Evolutionary conservation across 2,888 invertebrate genomes (phyloP).

Genomic region (Sinopyrophorus schimmeli): DNA sequence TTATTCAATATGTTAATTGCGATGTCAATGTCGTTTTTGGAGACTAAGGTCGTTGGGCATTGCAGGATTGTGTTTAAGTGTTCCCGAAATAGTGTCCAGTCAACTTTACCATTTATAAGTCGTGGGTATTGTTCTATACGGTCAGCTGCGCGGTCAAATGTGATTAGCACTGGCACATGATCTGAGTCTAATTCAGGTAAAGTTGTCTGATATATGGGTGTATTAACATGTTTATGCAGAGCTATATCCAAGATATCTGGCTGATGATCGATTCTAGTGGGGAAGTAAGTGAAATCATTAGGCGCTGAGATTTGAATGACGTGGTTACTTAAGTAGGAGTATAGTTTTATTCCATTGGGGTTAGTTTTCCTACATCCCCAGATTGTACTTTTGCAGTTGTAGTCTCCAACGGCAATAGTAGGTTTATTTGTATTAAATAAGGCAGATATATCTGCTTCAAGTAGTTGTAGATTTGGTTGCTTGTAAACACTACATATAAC

Average conservation of each 20-base stretch:
- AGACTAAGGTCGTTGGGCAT: not conserved
- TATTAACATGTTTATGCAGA: not conserved
- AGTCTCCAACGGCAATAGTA: slow-evolving; percentile 2
- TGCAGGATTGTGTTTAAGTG: not conserved
- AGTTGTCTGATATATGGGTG: slow-evolving; percentile 3
- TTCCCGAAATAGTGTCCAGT: not conserved
- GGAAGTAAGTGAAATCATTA: not conserved
- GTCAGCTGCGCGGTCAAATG: not conserved
- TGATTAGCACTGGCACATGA: slow-evolving; percentile 1
- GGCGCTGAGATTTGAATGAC: not conserved
- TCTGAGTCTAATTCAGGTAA: slow-evolving; percentile 5
- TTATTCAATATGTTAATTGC: not conserved
- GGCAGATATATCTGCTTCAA: slow-evolving; percentile 3
- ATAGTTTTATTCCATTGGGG: slow-evolving; percentile 2
- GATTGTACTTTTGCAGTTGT: slow-evolving; percentile 5
- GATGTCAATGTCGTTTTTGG: not conserved
- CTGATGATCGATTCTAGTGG: not conserved
- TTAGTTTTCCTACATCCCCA: slow-evolving; percentile 1
- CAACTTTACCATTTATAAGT: slow-evolving; percentile 1
- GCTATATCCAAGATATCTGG: slow-evolving; percentile 1
- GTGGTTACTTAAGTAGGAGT: slow-evolving; percentile 1
- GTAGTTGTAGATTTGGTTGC: not conserved
- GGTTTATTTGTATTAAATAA: slow-evolving; percentile 2
- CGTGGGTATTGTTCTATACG: not conserved
- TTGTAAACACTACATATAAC: slow-evolving; percentile 1